Percentiles rank a stretch among this genome's conserved stretches.
phyloP scores from a whole-genome alignment of 2,113 vertebrate genomes.

The Oplegnathus fasciatus region DNA sequence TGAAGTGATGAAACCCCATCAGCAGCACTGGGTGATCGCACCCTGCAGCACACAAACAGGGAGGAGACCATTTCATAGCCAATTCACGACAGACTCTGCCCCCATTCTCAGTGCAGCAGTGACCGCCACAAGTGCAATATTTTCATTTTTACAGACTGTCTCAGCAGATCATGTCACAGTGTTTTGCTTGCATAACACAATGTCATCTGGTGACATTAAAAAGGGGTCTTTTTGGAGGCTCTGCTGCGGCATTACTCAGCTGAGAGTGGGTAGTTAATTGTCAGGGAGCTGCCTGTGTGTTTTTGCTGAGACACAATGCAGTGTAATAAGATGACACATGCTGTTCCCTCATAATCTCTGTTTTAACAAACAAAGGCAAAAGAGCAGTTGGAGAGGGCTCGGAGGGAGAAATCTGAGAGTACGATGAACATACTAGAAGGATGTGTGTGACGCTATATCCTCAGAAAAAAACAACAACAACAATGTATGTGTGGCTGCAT shows the following conservation, averaged over 20 bases:
- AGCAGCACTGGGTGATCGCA: neutral
- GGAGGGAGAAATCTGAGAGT: neutral
- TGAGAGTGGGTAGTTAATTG: conserved; percentile 82
- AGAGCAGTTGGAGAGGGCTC: conserved; percentile 45
- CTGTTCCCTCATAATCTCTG: conserved; percentile 64
- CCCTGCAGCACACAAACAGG: neutral
- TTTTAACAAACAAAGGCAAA: conserved; percentile 72
- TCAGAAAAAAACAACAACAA: neutral
- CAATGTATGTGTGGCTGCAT: neutral
- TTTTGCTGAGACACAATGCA: conserved; percentile 75
- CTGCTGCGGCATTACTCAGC: conserved; percentile 64
- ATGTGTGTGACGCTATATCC: neutral
- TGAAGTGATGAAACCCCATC: conserved; percentile 1
- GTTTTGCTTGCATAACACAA: conserved; percentile 77
- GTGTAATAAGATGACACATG: conserved; percentile 78
- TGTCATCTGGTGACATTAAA: conserved; percentile 79
- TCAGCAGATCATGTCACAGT: conserved; percentile 72
- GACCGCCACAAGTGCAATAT: conserved; percentile 63
- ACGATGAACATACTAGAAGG: neutral
- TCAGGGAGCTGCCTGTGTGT: conserved; percentile 73
- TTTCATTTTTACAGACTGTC: conserved; percentile 70
- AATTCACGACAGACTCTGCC: conserved; percentile 10
- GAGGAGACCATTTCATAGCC: conserved; percentile 23
- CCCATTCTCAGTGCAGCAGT: conserved; percentile 15
- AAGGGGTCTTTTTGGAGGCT: conserved; percentile 75